Conservation (phyloP, 2,888 invertebrate species). For the Encarsia formosa region DNA sequence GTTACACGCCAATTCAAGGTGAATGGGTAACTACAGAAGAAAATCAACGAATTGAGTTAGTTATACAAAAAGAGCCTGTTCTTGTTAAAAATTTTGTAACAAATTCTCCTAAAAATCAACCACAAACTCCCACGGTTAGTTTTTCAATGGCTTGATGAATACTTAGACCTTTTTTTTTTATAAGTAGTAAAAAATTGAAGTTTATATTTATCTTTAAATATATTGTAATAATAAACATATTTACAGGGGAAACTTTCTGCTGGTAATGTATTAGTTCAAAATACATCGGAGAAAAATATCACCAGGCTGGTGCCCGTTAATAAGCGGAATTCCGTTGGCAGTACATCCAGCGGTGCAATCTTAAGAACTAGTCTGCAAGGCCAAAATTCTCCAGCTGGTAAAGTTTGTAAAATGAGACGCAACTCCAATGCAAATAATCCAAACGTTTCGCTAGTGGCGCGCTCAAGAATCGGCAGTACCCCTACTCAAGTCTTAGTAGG, state of each 20-base stretch:
- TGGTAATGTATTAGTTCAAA: constrained; percentile 15
- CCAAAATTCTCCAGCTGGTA: constrained; percentile 22
- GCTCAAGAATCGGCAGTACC: constrained; percentile 32
- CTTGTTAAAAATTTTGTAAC: constrained; percentile 28
- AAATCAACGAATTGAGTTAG: constrained; percentile 37
- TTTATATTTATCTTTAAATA: too few species aligned
- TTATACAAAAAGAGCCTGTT: constrained; percentile 35
- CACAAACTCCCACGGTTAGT: constrained; percentile 1
- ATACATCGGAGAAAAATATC: constrained; percentile 23
- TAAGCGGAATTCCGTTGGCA: constrained; percentile 23
- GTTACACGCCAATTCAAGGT: constrained; percentile 32
- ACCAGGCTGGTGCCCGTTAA: constrained; percentile 31
- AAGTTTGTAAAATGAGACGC: constrained; percentile 29
- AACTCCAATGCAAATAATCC: constrained; percentile 30
- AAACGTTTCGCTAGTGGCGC: constrained; percentile 25
- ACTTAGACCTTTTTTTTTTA: neutral
- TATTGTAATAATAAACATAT: neutral
- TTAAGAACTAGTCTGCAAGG: constrained; percentile 13
- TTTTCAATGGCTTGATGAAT: too few species aligned
- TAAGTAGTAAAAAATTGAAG: neutral
- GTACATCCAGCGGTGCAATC: constrained; percentile 8
- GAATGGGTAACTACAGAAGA: constrained; percentile 43
- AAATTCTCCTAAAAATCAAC: constrained; percentile 13
- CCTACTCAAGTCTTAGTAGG: constrained; percentile 24
- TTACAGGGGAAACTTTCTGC: constrained; percentile 6